Conservation (phyloP, 2,888 invertebrate genomes). For the Andrena fulva region DNA sequence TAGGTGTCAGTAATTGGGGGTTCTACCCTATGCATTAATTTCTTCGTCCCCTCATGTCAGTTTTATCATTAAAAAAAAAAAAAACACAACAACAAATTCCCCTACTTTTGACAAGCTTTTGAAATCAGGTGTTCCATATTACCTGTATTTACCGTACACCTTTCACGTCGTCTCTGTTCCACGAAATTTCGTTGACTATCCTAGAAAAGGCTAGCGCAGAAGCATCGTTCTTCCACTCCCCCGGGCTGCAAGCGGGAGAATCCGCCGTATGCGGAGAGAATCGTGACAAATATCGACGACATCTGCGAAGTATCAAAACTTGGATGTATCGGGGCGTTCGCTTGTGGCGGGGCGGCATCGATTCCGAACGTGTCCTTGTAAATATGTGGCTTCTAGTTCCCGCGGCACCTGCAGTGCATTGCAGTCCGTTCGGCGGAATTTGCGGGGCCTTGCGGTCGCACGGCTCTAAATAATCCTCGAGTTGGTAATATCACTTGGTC, state of each 20-base stretch:
- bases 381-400: constrained; percentile 46
- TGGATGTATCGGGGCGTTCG: constrained; percentile 17
- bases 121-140: too few species aligned
- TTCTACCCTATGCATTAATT: too few species aligned
- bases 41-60: too few species aligned
- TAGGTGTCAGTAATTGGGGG: too few species aligned
- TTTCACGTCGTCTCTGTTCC: too few species aligned
- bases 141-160: too few species aligned
- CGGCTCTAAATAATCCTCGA: constrained; percentile 71
- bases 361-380: constrained; percentile 37
- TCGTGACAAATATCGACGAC: not conserved
- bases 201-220: too few species aligned
- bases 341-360: constrained; percentile 32
- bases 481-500: constrained; percentile 72
- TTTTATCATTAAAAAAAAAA: too few species aligned
- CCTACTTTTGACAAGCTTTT: too few species aligned
- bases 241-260: not conserved
- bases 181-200: not conserved
- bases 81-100: too few species aligned
- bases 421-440: constrained; percentile 56
- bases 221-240: too few species aligned
- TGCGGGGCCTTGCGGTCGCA: constrained; percentile 66
- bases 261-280: not conserved
- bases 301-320: constrained; percentile 27
- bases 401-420: constrained; percentile 45